phyloP scores from a whole-genome alignment of 1,140 invertebrate genomes.

The Calliphora vicina region DNA sequence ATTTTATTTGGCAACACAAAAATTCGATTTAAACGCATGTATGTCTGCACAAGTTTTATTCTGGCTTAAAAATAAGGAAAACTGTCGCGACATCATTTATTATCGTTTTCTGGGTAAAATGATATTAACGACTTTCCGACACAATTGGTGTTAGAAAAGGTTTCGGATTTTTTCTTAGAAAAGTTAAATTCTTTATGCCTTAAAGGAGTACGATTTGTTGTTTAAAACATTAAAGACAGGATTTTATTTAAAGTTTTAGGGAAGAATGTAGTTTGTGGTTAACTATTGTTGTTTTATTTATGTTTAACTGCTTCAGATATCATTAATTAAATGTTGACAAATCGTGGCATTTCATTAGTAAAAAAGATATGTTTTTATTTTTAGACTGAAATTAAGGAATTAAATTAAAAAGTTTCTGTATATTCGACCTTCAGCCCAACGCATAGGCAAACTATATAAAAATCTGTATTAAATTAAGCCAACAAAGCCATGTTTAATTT shows the following conservation, averaged over 20 bases:
- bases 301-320: background rate
- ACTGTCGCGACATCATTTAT: constrained; percentile 63
- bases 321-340: background rate
- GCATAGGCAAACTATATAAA: no score
- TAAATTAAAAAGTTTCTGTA: no score
- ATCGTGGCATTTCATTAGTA: background rate
- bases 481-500: no score
- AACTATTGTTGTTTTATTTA: background rate
- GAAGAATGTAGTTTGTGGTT: background rate
- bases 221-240: background rate
- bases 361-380: no score
- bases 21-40: background rate
- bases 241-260: background rate
- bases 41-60: background rate
- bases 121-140: constrained; percentile 28
- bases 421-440: no score
- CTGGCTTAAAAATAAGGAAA: constrained; percentile 41
- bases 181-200: background rate
- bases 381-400: no score
- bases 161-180: background rate
- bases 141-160: constrained; percentile 32
- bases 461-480: no score
- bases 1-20: no score
- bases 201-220: no score
- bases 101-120: constrained; percentile 43